Percentiles rank a stretch among this genome's conserved stretches.
Evolutionary conservation across 2,888 invertebrate genomes (phyloP).

Genomic region (Elysia crispata): DNA sequence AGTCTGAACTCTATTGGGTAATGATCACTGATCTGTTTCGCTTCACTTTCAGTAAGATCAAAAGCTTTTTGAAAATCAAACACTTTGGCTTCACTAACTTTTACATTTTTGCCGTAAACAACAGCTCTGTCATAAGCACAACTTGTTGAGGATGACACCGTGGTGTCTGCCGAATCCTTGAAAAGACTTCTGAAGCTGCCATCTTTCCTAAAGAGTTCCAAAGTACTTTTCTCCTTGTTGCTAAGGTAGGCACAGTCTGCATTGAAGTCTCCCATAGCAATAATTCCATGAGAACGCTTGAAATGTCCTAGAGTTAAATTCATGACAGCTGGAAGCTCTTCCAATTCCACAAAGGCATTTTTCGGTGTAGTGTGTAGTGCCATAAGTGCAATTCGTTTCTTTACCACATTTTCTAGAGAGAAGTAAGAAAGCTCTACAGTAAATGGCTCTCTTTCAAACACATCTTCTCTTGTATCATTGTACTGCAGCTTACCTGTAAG

Average conservation of each 20-base stretch:
- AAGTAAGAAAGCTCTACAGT: constrained; percentile 34
- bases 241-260: constrained; percentile 43
- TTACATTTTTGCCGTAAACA: background rate
- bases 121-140: constrained; percentile 44
- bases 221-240: constrained; percentile 39
- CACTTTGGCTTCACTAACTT: constrained; percentile 9
- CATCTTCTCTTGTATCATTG: constrained; percentile 26
- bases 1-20: constrained; percentile 40
- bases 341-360: constrained; percentile 18
- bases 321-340: constrained; percentile 21
- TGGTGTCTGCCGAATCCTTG: constrained; percentile 33
- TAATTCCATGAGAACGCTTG: constrained; percentile 19
- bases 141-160: constrained; percentile 1
- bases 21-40: constrained; percentile 35
- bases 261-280: constrained; percentile 44
- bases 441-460: constrained; percentile 42
- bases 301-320: background rate
- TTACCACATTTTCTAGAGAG: background rate
- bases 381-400: constrained; percentile 10
- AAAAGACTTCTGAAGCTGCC: constrained; percentile 27
- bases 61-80: constrained; percentile 31
- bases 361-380: constrained; percentile 33
- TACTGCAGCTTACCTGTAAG: background rate
- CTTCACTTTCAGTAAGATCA: background rate
- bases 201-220: constrained; percentile 46